phyloP scores from a whole-genome alignment of 1,140 invertebrate genomes.

The Lepeophtheirus salmonis region DNA sequence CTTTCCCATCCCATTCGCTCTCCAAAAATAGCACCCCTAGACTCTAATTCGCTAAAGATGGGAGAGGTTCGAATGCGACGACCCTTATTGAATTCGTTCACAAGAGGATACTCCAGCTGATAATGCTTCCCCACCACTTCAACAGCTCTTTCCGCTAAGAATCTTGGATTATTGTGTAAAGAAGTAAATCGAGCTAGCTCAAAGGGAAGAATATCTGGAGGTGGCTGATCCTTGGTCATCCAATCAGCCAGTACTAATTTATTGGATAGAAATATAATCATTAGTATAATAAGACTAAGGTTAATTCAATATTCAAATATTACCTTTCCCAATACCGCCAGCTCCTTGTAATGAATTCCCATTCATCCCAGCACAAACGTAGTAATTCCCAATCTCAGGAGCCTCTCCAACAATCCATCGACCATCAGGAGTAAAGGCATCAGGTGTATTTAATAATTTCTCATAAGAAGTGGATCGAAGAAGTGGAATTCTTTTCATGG shows the following conservation, averaged over 20 bases:
- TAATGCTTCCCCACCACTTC: conserved; percentile 49
- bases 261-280: too few relatives aligned
- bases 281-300: too few relatives aligned
- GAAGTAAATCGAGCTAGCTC: conserved; percentile 82
- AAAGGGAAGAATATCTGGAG: conserved; percentile 68
- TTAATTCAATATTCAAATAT: too few relatives aligned
- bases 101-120: conserved; percentile 55
- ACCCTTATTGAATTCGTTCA: conserved; percentile 28
- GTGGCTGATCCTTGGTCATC: conserved; percentile 59
- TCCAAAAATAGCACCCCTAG: conserved; percentile 86
- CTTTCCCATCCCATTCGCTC: conserved; percentile 97
- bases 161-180: conserved; percentile 82
- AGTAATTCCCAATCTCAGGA: conserved; percentile 49
- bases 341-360: conserved; percentile 43
- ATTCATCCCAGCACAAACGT: conserved; percentile 86
- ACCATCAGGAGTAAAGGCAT: conserved; percentile 71
- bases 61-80: conserved; percentile 85
- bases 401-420: conserved; percentile 28
- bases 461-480: conserved; percentile 32
- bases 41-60: conserved; percentile 74
- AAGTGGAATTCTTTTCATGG: conserved; percentile 10
- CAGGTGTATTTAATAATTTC: conserved; percentile 62
- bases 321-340: conserved; percentile 62
- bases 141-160: conserved; percentile 69
- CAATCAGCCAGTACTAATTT: conserved; percentile 64